A percentile compares a stretch with the other conserved stretches of the same genome.
Evolutionary conservation across 2,888 invertebrate species (phyloP).

Genomic region (Aleiodes testaceus): DNA sequence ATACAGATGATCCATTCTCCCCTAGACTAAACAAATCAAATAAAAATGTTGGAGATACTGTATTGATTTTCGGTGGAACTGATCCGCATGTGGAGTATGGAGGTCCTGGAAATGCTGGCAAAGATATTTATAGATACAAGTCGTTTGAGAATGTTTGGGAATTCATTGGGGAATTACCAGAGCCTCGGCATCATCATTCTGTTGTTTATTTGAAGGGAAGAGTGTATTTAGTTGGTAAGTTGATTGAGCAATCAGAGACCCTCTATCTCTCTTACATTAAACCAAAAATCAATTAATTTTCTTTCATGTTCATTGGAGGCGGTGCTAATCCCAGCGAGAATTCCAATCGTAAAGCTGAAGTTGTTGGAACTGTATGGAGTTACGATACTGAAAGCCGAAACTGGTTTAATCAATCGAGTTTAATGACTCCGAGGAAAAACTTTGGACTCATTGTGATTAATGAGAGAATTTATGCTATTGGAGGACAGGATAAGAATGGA

Average conservation of each 20-base stretch:
- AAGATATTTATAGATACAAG: constrained; percentile 78
- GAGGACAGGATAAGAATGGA: constrained; percentile 80
- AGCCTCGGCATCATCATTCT: constrained; percentile 82
- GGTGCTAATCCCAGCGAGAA: constrained; percentile 80
- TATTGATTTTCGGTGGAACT: constrained; percentile 81
- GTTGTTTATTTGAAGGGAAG: constrained; percentile 78
- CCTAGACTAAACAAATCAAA: constrained; percentile 47
- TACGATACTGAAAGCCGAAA: constrained; percentile 79
- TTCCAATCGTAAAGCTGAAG: constrained; percentile 76
- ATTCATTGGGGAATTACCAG: constrained; percentile 80
- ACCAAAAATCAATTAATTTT: constrained; percentile 3
- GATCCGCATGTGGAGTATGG: constrained; percentile 79
- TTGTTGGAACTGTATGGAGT: constrained; percentile 81
- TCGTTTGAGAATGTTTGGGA: constrained; percentile 80
- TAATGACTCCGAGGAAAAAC: constrained; percentile 79
- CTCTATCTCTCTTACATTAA: too few relatives aligned
- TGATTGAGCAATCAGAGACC: neutral
- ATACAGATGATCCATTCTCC: constrained; percentile 55
- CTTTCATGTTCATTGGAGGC: constrained; percentile 74
- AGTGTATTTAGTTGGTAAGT: constrained; percentile 79
- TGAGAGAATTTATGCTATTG: constrained; percentile 81
- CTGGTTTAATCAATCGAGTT: constrained; percentile 79
- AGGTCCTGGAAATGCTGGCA: constrained; percentile 76
- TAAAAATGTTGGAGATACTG: constrained; percentile 74
- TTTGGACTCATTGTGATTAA: constrained; percentile 81